These are phyloP conservation scores for Fissipunctia ypsillon DNA, from an alignment of 2,888 invertebrate species.

Conservation along the genomic window DNA sequence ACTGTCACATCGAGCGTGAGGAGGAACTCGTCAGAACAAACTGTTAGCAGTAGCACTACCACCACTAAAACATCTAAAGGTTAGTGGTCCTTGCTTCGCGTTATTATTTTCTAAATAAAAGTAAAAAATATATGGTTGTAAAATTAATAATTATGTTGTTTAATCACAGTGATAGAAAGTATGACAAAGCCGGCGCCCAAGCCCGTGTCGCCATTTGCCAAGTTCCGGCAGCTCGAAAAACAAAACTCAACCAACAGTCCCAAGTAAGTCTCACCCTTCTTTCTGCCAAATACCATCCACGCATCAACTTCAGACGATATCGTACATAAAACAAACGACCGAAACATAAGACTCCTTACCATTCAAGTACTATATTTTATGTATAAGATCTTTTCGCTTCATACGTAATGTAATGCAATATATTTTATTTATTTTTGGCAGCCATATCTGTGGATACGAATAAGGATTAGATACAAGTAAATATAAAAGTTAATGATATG, in stretches of 20 bases:
- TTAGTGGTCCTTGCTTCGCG: slow-evolving; percentile 62
- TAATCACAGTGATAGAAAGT: slow-evolving; percentile 89
- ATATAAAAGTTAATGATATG: slow-evolving; percentile 80
- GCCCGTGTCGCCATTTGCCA: slow-evolving; percentile 96
- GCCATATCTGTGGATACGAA: slow-evolving; percentile 85
- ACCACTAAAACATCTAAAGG: slow-evolving; percentile 92
- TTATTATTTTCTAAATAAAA: neutral
- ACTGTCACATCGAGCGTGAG: slow-evolving; percentile 88
- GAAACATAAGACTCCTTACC: slow-evolving; percentile 48
- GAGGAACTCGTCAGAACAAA: slow-evolving; percentile 89
- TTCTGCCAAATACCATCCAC: neutral
- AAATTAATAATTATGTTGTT: neutral
- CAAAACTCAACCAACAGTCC: slow-evolving; percentile 95
- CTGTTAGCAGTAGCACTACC: slow-evolving; percentile 90
- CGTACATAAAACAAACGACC: slow-evolving; percentile 25
- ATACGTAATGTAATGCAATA: slow-evolving; percentile 78
- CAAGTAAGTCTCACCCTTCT: slow-evolving; percentile 91
- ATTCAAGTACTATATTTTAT: slow-evolving; percentile 70
- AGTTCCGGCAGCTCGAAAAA: slow-evolving; percentile 97
- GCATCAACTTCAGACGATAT: slow-evolving; percentile 44
- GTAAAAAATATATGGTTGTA: neutral
- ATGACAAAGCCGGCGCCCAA: slow-evolving; percentile 89
- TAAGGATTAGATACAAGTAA: slow-evolving; percentile 85
- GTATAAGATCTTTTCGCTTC: slow-evolving; percentile 78
- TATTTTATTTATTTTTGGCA: slow-evolving; percentile 86